These are phyloP conservation scores for Platycheirus albimanus DNA, from an alignment of 2,888 invertebrate genomes.

Conservation along the genomic window DNA sequence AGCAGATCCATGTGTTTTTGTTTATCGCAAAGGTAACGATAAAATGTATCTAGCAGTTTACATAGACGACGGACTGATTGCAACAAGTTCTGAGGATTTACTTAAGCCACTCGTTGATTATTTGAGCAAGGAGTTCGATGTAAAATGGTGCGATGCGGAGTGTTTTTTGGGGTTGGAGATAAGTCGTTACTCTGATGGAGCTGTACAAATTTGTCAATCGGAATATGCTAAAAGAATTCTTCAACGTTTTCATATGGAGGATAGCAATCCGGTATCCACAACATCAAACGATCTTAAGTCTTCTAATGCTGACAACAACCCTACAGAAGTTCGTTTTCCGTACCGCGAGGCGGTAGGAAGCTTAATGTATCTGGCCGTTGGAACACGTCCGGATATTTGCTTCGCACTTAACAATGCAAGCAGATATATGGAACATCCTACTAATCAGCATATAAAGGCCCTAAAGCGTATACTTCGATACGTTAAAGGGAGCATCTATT, in stretches of 20 bases:
- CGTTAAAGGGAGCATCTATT: slow-evolving; percentile 38
- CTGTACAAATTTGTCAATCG: slow-evolving; percentile 2
- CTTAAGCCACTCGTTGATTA: too few species aligned
- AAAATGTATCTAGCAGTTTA: slow-evolving; percentile 1
- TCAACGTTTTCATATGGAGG: slow-evolving; percentile 4
- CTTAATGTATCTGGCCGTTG: not conserved
- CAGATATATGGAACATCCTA: slow-evolving; percentile 33
- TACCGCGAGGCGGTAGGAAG: slow-evolving; percentile 1
- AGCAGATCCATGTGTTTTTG: slow-evolving; percentile 18
- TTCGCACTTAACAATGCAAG: slow-evolving; percentile 30
- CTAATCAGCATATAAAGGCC: slow-evolving; percentile 7
- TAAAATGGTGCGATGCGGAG: slow-evolving; percentile 11
- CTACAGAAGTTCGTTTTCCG: not conserved
- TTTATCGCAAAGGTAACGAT: slow-evolving; percentile 5
- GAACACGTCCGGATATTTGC: slow-evolving; percentile 21
- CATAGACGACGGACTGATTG: slow-evolving; percentile 5
- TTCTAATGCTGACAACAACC: not conserved
- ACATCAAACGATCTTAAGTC: too few species aligned
- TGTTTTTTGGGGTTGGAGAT: slow-evolving; percentile 6
- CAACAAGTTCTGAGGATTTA: slow-evolving; percentile 7
- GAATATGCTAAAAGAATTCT: slow-evolving; percentile 3
- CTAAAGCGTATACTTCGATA: slow-evolving; percentile 47
- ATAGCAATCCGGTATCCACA: too few species aligned
- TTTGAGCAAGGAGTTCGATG: slow-evolving; percentile 5
- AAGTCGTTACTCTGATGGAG: not conserved